Evolutionary conservation across 1,140 invertebrate genomes (phyloP).

Genomic region (Drosophila seguyi): DNA sequence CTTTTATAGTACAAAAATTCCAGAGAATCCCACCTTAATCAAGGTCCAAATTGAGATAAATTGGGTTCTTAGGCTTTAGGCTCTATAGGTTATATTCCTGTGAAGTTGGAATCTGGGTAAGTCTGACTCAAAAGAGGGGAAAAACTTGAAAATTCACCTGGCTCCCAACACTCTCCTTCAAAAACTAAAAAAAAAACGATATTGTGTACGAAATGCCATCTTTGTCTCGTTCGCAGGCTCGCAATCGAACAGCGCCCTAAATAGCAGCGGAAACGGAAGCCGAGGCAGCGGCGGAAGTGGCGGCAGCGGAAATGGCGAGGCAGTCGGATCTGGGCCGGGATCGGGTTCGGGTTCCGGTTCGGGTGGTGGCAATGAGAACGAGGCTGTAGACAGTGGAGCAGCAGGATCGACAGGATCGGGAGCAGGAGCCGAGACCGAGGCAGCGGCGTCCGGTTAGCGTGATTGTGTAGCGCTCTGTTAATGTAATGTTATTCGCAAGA

Average conservation of each 20-base stretch:
- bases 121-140: neutral
- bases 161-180: neutral
- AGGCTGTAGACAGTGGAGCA: slow-evolving; percentile 30
- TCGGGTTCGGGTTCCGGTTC: slow-evolving; percentile 1
- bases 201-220: slow-evolving; percentile 1
- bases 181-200: neutral
- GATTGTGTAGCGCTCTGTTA: slow-evolving; percentile 43
- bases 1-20: neutral
- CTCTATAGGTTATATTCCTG: neutral
- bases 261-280: slow-evolving; percentile 52
- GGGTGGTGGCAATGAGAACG: slow-evolving; percentile 16
- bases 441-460: slow-evolving; percentile 62
- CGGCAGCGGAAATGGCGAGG: slow-evolving; percentile 35
- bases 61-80: neutral
- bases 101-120: neutral
- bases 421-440: slow-evolving; percentile 49
- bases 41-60: neutral
- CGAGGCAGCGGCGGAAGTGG: slow-evolving; percentile 20
- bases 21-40: no score
- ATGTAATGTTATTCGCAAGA: slow-evolving; percentile 69
- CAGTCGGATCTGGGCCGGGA: slow-evolving; percentile 16
- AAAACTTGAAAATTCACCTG: neutral
- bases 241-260: slow-evolving; percentile 74
- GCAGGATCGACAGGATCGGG: slow-evolving; percentile 13
- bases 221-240: slow-evolving; percentile 54